A percentile compares a stretch with the other conserved stretches of the same genome.
These are phyloP conservation scores for Mactra quadrangularis DNA, from an alignment of 1,140 invertebrate genomes.

Conservation along the genomic window DNA sequence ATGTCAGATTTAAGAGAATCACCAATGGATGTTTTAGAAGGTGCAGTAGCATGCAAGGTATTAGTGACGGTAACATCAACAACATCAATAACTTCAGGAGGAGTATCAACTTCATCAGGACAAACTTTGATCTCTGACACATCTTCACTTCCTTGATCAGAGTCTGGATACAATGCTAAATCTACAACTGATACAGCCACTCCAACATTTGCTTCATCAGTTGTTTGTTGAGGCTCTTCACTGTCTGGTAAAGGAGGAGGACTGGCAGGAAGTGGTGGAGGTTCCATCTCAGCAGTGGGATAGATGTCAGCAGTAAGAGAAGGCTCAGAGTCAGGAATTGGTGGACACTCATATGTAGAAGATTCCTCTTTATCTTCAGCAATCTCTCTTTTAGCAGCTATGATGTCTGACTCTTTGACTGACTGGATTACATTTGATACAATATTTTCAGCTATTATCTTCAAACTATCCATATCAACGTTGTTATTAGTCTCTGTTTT, in stretches of 20 bases:
- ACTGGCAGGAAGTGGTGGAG: slow-evolving; percentile 19
- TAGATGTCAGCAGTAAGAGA: background rate
- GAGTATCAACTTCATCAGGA: background rate
- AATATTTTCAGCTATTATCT: slow-evolving; percentile 40
- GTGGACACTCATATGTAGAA: slow-evolving; percentile 14
- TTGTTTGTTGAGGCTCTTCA: background rate
- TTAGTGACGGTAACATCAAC: slow-evolving; percentile 5
- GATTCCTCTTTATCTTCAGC: background rate
- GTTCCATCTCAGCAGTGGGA: background rate
- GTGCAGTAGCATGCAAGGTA: slow-evolving; percentile 33
- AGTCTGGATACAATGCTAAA: slow-evolving; percentile 52
- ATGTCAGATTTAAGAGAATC: background rate
- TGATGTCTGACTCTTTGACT: slow-evolving; percentile 20
- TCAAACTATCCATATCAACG: slow-evolving; percentile 34
- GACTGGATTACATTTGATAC: slow-evolving; percentile 41
- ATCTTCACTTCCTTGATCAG: slow-evolving; percentile 35
- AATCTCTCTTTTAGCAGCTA: background rate
- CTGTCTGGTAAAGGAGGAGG: slow-evolving; percentile 38
- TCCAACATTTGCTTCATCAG: background rate
- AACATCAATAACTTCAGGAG: slow-evolving; percentile 35
- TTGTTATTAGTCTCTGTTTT: background rate
- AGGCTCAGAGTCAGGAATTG: background rate
- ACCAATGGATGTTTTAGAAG: background rate
- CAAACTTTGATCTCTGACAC: background rate
- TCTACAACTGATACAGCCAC: slow-evolving; percentile 26